Percentiles rank a stretch among this genome's conserved stretches.
Conservation (phyloP, 2,888 invertebrate genomes). For the Drosophila macrospina region DNA sequence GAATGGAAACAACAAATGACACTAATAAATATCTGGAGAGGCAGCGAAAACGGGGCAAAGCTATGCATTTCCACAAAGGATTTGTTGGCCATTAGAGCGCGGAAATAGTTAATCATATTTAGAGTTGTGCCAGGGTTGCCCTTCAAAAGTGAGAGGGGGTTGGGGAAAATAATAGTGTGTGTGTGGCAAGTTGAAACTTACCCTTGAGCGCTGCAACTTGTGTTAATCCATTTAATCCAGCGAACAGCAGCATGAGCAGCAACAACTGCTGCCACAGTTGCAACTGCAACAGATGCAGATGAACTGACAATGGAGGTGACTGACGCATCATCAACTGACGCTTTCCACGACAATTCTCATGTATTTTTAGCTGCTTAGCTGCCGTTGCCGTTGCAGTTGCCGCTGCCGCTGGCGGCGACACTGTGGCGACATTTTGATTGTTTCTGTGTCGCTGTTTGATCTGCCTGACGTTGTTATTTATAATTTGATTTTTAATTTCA, state of each 20-base stretch:
- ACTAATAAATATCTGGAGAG: slow-evolving; percentile 66
- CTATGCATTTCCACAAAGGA: slow-evolving; percentile 45
- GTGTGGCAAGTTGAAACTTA: slow-evolving; percentile 67
- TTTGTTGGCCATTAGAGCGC: slow-evolving; percentile 53
- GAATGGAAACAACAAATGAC: slow-evolving; percentile 68
- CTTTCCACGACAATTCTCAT: slow-evolving; percentile 8
- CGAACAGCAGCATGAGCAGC: slow-evolving; percentile 54
- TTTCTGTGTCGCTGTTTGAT: slow-evolving; percentile 54
- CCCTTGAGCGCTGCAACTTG: slow-evolving; percentile 84
- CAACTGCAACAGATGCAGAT: slow-evolving; percentile 21
- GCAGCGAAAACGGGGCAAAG: background rate
- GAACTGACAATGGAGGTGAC: slow-evolving; percentile 36
- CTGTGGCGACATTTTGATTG: slow-evolving; percentile 62
- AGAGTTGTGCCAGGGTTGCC: slow-evolving; percentile 41
- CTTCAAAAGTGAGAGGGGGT: slow-evolving; percentile 51
- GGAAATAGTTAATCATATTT: slow-evolving; percentile 63
- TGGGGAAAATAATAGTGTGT: background rate
- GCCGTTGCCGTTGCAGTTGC: background rate
- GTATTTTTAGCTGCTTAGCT: slow-evolving; percentile 69
- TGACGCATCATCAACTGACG: slow-evolving; percentile 42
- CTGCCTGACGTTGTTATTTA: slow-evolving; percentile 38
- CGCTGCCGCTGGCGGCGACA: slow-evolving; percentile 28
- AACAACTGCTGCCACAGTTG: slow-evolving; percentile 23
- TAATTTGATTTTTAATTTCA: slow-evolving; percentile 37
- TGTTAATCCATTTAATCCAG: slow-evolving; percentile 84